Conservation (phyloP, 1,140 invertebrate genomes). For the Musca vetustissima region DNA sequence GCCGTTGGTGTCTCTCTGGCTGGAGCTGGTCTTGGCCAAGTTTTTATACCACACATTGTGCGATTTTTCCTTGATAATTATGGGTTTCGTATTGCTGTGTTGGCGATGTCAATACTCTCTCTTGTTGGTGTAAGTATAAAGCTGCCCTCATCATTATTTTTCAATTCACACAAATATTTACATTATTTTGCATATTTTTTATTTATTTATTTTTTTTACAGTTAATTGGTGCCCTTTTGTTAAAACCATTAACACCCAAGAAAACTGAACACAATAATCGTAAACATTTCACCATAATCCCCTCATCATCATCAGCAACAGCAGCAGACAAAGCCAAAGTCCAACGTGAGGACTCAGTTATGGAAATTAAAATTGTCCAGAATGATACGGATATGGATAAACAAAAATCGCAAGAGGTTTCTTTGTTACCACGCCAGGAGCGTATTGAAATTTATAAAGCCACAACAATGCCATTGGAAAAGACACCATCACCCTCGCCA, state of each 20-base stretch:
- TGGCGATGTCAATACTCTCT: slow-evolving; percentile 64
- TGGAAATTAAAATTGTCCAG: slow-evolving; percentile 25
- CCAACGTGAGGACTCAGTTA: slow-evolving; percentile 30
- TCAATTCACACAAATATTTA: neutral
- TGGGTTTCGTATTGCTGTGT: slow-evolving; percentile 61
- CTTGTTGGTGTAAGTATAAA: slow-evolving; percentile 60
- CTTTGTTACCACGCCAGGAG: neutral
- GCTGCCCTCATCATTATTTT: neutral
- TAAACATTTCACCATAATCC: slow-evolving; percentile 38
- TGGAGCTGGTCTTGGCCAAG: slow-evolving; percentile 72
- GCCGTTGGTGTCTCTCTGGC: slow-evolving; percentile 72
- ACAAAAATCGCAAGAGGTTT: neutral
- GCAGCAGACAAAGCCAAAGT: slow-evolving; percentile 27
- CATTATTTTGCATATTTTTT: neutral
- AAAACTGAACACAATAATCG: slow-evolving; percentile 41
- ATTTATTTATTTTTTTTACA: slow-evolving; percentile 29
- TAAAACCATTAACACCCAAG: slow-evolving; percentile 37
- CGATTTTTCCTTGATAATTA: slow-evolving; percentile 62
- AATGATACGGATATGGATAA: neutral
- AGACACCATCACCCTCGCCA: no score
- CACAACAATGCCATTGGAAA: neutral
- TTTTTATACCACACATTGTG: slow-evolving; percentile 71
- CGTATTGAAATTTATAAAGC: slow-evolving; percentile 8
- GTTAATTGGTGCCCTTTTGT: slow-evolving; percentile 48
- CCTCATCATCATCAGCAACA: slow-evolving; percentile 34